These are phyloP conservation scores for Asteroscopus sphinx DNA, from an alignment of 2,888 invertebrate genomes.

Conservation along the genomic window DNA sequence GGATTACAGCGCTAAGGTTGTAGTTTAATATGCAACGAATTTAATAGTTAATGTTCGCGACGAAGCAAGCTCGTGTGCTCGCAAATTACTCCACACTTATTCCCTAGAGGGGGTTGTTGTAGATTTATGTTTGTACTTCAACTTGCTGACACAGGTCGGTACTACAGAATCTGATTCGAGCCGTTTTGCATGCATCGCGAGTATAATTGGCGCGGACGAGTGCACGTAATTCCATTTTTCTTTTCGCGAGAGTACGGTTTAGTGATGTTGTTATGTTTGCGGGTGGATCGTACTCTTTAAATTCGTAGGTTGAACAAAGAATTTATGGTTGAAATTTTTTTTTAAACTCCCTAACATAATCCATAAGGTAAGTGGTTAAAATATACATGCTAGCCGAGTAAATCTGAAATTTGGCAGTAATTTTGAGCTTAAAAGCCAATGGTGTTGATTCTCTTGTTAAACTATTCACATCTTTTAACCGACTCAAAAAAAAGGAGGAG, in stretches of 20 bases:
- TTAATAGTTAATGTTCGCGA: slow-evolving; percentile 88
- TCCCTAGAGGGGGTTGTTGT: slow-evolving; percentile 76
- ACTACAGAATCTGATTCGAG: slow-evolving; percentile 71
- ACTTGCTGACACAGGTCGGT: slow-evolving; percentile 77
- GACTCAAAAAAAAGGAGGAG: too few species aligned
- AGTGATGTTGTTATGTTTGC: slow-evolving; percentile 28
- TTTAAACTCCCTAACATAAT: too few species aligned
- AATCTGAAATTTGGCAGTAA: too few species aligned
- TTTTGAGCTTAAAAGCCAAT: too few species aligned
- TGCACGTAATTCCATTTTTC: slow-evolving; percentile 49
- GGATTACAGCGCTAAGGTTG: slow-evolving; percentile 80
- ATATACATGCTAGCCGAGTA: too few species aligned
- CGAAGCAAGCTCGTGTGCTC: slow-evolving; percentile 79
- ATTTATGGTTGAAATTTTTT: too few species aligned
- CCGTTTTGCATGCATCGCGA: slow-evolving; percentile 55
- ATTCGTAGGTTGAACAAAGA: background rate
- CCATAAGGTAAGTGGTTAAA: too few species aligned
- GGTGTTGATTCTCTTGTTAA: too few species aligned
- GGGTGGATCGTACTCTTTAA: background rate
- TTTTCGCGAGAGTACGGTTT: slow-evolving; percentile 15
- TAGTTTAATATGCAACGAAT: slow-evolving; percentile 89
- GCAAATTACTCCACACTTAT: slow-evolving; percentile 87
- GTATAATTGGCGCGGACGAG: slow-evolving; percentile 53
- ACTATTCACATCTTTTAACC: too few species aligned
- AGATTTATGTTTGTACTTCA: slow-evolving; percentile 83